Base-by-base conservation (phyloP, 2,113 vertebrate genomes). In the Seriola quinqueradiata region DNA sequence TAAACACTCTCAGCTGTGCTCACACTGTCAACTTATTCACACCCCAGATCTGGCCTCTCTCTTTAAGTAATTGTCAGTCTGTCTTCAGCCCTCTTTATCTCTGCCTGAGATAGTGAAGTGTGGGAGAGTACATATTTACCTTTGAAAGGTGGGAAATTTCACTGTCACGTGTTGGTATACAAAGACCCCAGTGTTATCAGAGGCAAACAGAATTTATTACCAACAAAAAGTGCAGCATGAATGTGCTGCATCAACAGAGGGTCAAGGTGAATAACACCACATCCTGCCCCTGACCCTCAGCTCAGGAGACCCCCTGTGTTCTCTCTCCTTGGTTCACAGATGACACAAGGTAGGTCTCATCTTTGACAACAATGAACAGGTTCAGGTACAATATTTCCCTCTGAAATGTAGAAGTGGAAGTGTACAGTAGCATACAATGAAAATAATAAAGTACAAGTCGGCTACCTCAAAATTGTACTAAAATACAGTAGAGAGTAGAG, bases 1-100 rank as follows among this genome's bases (percentile, higher is more conserved):
- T 95, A 95, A 96, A 93, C 93, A 82, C 87, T 96, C 83, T 97
- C 96, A 96, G 94, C 96, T 97, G 96, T 96, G 95, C 93, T 95
- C 94, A 95, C 95, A 95, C 85, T 71, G 67, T 92, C 75, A 70
- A 77, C 67, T 76, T 94, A 82, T 96, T 95, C 94, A 90, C 83
- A 87, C 81, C 94, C 79, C 16, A 77, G 90, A 78, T 75, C 54
- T 78, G 76, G 69, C 54, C 54, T 25, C 83, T 77, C 42, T 92
- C 91, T 52, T 46, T 16, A 17, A 83, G 55, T 71, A 80, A 77
- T 82, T 83, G 84, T 83, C 83, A 52, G 81, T 19, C 60, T 65
- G 17, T 72, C 64, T 63, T 61, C 71, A 23, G 54, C 79, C 44
- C 19, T 28, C 61, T 80, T 81, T 83, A 84, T 82, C 84, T 79